These are phyloP conservation scores for Subanguina moxae DNA, from an alignment of 1,140 invertebrate species.

Conservation along the genomic window DNA sequence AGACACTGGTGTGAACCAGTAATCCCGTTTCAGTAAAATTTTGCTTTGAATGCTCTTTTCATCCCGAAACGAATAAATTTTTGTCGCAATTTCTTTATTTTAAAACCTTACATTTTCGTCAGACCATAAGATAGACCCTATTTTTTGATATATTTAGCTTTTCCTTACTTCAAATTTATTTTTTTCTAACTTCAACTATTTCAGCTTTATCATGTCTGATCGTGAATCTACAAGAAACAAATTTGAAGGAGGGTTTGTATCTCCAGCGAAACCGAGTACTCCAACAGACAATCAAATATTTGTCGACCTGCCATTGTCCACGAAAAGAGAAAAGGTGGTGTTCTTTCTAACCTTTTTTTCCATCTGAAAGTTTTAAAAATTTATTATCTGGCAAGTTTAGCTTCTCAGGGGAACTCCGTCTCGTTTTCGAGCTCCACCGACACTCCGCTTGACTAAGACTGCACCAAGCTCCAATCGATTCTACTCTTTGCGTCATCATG, in stretches of 20 bases:
- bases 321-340: conserved; percentile 30
- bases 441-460: conserved; percentile 18
- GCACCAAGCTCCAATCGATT: conserved; percentile 12
- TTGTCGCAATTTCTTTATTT: too few species aligned
- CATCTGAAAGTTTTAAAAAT: neutral
- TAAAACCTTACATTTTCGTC: too few species aligned
- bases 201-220: too few species aligned
- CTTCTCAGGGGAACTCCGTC: conserved; percentile 24
- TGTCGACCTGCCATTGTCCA: conserved; percentile 19
- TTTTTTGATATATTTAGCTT: too few species aligned
- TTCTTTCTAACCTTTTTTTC: conserved; percentile 3
- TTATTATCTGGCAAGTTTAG: conserved; percentile 13
- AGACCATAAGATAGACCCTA: too few species aligned
- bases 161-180: too few species aligned
- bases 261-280: conserved; percentile 18
- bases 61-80: too few species aligned
- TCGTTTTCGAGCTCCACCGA: conserved; percentile 8
- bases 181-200: too few species aligned
- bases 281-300: conserved; percentile 16
- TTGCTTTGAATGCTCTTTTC: too few species aligned
- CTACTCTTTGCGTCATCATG: conserved; percentile 4
- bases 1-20: too few species aligned
- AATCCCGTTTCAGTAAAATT: too few species aligned
- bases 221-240: too few species aligned
- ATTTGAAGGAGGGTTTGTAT: conserved; percentile 2